These are phyloP conservation scores for Popillia japonica DNA, from an alignment of 1,140 invertebrate genomes.

Conservation along the genomic window DNA sequence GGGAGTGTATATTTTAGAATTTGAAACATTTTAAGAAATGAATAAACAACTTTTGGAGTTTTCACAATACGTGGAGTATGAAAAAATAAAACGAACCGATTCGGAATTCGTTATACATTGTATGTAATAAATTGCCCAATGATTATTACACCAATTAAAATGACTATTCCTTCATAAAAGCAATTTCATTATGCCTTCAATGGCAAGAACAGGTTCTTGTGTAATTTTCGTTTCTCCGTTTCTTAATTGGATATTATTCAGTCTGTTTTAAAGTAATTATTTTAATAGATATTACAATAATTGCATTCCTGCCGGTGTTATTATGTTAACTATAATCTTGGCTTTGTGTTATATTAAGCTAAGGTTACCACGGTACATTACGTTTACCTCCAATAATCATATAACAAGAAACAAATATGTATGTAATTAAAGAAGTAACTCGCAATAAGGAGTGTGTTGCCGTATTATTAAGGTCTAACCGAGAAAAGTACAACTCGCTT, in stretches of 20 bases:
- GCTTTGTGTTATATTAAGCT: neutral
- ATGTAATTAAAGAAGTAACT: too few species aligned
- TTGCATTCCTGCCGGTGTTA: neutral
- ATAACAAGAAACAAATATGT: neutral
- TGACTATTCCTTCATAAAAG: slow-evolving; percentile 5
- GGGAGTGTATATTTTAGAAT: too few species aligned
- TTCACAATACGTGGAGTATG: neutral
- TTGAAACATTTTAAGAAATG: neutral
- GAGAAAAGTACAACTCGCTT: too few species aligned
- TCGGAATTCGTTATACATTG: neutral
- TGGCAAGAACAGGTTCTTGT: neutral
- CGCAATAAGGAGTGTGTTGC: too few species aligned
- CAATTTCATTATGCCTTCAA: slow-evolving; percentile 7
- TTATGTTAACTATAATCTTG: neutral
- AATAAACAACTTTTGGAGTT: neutral
- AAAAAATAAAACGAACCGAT: neutral
- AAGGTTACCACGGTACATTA: slow-evolving; percentile 4
- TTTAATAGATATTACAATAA: slow-evolving; percentile 8
- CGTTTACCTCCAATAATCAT: neutral
- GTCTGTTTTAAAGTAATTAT: neutral
- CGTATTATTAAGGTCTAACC: too few species aligned
- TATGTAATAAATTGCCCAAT: neutral
- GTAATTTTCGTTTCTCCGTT: neutral
- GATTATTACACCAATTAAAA: neutral
- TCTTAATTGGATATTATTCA: slow-evolving; percentile 11